Evolutionary conservation across 2,797 vertebrate genomes (phyloP), one percentile per base, ranked within the genome.

Genomic region (Hippocampus kuda): DNA sequence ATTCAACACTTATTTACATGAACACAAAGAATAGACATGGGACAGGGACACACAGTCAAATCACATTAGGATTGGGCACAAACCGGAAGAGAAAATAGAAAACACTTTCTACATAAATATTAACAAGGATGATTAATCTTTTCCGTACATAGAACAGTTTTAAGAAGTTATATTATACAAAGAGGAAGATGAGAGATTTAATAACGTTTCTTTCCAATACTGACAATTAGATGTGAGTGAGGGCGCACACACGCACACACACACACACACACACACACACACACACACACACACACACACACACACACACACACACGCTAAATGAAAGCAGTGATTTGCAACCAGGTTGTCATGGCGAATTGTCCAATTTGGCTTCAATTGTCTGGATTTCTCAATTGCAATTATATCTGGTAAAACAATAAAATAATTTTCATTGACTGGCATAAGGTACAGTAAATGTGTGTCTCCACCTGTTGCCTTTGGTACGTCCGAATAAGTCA

Each of bases 1-100:
- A 88, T 85, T 83, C 90, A 90, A 90, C 81, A 81, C 68, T 70
- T 92, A 90, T 91, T 89, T 91, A 91, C 90, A 86, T 74, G 76
- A 84, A 81, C 84, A 89, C 82, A 86, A 87, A 87, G 78, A 79
- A 88, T 80, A 78, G 72, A 72, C 83, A 68, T 85, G 78, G 79
- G 84, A 84, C 78, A 83, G 70, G 77, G 76, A 82, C 72, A 88
- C 78, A 84, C 83, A 77, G 72, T 79, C 70, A 69, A 75, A 75
- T 81, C 80, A 83, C 77, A 77, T 74, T 54, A 64, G 56, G 38
- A 30, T 44, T 56, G 49, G 67, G 71, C 68, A 77, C 49, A 77
- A 75, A 86, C 75, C 79, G 77, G 65, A 57, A 77, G 64, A 69
- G 75, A 67, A 81, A 69, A 78, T 67, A 73, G 65, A 64, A 69